A percentile compares a stretch with the other conserved stretches of the same genome.
Evolutionary conservation across 2,113 vertebrate genomes (phyloP).

Genomic region (Loxodonta africana): DNA sequence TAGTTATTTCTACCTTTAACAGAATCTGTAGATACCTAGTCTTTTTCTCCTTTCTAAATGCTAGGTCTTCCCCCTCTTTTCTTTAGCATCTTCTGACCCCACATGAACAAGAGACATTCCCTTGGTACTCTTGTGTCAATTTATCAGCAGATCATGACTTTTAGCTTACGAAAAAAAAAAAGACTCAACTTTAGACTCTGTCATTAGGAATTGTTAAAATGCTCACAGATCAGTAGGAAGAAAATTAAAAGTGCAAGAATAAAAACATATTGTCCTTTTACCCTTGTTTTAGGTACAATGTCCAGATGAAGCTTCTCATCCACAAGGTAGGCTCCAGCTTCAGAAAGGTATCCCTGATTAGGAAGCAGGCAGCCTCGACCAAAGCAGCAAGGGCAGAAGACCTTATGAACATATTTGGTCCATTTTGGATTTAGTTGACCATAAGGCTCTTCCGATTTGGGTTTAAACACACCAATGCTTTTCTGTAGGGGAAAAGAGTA

Average conservation of each 20-base stretch:
- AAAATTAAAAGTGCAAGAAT: not conserved
- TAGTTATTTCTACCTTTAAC: not conserved
- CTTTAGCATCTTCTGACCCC: not conserved
- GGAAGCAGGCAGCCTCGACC: slow-evolving; percentile 97
- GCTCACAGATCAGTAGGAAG: not conserved
- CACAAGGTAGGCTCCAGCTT: slow-evolving; percentile 96
- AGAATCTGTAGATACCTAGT: not conserved
- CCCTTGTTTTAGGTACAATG: slow-evolving; percentile 98
- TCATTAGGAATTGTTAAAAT: not conserved
- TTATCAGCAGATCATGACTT: not conserved
- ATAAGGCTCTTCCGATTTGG: slow-evolving; percentile 99
- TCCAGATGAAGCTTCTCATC: slow-evolving; percentile 95
- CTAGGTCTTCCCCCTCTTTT: not conserved
- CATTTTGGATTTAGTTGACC: slow-evolving; percentile 99
- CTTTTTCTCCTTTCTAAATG: slow-evolving; percentile 29
- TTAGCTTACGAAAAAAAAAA: not conserved
- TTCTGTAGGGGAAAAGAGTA: slow-evolving; percentile 88
- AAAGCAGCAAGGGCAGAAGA: slow-evolving; percentile 99
- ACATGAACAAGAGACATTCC: not conserved
- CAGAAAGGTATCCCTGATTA: slow-evolving; percentile 99
- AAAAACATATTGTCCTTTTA: slow-evolving; percentile 78
- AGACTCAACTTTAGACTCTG: not conserved
- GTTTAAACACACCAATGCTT: slow-evolving; percentile 97
- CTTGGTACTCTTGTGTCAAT: not conserved
- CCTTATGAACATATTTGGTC: slow-evolving; percentile 99